phyloP scores from a whole-genome alignment of 2,797 vertebrate genomes.

The Otus scops region DNA sequence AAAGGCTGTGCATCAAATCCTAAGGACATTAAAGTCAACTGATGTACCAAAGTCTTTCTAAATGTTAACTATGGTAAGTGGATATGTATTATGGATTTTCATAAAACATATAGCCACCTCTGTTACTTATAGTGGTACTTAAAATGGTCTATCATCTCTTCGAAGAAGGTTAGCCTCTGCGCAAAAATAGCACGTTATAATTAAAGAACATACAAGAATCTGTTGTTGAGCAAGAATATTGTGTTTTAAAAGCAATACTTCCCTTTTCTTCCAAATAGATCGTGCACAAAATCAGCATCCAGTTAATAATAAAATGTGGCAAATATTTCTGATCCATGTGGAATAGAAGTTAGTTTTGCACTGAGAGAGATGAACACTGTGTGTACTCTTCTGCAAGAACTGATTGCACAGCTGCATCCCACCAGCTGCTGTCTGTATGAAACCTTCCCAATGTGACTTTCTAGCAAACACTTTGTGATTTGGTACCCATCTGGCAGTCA shows the following conservation, averaged over 20 bases:
- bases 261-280: neutral
- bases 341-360: neutral
- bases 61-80: neutral
- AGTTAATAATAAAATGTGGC: neutral
- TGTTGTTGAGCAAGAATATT: neutral
- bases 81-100: neutral
- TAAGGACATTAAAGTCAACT: neutral
- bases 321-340: neutral
- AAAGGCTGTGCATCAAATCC: neutral
- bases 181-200: neutral
- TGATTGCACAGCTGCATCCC: neutral
- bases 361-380: neutral
- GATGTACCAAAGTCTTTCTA: neutral
- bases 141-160: neutral
- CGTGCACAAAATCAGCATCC: neutral
- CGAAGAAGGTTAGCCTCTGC: neutral
- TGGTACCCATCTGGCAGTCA: slow-evolving; percentile 5
- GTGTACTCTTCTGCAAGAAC: neutral
- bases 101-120: neutral
- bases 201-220: neutral
- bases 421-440: neutral
- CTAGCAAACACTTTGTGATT: neutral
- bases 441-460: neutral
- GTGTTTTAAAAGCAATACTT: neutral
- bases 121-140: neutral